Conservation (phyloP, 2,113 vertebrate genomes). For the Hydrolagus affinis region DNA sequence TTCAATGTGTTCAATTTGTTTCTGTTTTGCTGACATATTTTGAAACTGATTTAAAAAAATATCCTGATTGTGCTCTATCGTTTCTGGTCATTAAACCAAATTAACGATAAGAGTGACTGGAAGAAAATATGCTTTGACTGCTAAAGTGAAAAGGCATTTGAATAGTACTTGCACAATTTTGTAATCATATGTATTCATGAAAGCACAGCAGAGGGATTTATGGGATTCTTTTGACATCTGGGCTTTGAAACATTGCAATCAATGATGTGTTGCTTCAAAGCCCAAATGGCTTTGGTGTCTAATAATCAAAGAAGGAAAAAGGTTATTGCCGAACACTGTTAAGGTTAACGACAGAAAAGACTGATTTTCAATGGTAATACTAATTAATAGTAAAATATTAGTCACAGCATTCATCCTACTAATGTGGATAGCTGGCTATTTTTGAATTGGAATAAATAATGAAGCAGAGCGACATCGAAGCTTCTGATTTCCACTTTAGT, state of each 20-base stretch:
- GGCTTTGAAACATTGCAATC: not conserved
- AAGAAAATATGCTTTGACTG: not conserved
- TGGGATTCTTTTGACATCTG: not conserved
- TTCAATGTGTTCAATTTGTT: not conserved
- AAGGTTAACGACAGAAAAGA: not conserved
- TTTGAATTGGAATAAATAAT: not conserved
- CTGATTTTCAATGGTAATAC: not conserved
- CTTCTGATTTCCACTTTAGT: not conserved
- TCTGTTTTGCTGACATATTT: not conserved
- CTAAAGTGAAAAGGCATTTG: not conserved
- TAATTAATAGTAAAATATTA: constrained; percentile 2
- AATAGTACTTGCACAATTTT: not conserved
- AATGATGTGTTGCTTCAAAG: not conserved
- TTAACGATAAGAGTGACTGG: not conserved
- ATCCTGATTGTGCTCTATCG: not conserved
- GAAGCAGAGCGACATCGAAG: not conserved
- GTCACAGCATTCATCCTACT: not conserved
- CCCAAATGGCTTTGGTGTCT: not conserved
- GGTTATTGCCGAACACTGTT: not conserved
- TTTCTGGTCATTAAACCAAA: not conserved
- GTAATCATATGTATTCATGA: not conserved
- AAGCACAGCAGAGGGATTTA: not conserved
- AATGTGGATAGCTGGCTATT: not conserved
- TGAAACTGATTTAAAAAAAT: not conserved
- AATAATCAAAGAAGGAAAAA: not conserved